Percentiles rank a stretch among this genome's conserved stretches.
These are phyloP conservation scores for Drosophila kuntzei DNA, from an alignment of 2,888 invertebrate genomes.

Conservation along the genomic window DNA sequence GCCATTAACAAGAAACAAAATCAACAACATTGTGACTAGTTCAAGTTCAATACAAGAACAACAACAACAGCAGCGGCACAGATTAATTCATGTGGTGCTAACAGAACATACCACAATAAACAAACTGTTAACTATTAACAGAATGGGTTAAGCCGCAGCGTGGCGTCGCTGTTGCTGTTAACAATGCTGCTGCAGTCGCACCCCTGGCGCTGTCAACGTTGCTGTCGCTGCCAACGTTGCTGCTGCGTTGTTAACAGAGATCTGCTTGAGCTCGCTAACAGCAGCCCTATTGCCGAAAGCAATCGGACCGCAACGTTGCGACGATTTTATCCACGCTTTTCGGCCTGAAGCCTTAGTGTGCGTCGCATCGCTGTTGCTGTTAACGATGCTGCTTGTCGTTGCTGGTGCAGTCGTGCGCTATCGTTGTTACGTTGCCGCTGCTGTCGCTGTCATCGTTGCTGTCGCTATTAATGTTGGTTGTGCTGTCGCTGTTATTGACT, in stretches of 20 bases:
- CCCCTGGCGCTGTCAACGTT: no score
- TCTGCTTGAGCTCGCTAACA: background rate
- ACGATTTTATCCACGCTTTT: no score
- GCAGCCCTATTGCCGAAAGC: background rate
- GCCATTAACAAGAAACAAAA: background rate
- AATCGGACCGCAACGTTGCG: background rate
- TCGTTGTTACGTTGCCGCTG: background rate
- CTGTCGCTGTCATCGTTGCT: background rate
- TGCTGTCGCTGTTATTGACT: background rate
- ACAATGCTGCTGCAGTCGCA: no score
- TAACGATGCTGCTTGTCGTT: background rate
- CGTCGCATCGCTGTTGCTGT: constrained; percentile 1
- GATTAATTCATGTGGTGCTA: background rate
- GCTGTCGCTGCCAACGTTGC: no score
- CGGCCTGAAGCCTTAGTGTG: no score
- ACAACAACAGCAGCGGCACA: background rate
- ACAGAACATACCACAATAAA: background rate
- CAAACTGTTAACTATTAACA: background rate
- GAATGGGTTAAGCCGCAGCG: no score
- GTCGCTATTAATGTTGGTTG: background rate
- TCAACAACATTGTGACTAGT: background rate
- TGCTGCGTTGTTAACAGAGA: no score
- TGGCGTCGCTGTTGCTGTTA: no score
- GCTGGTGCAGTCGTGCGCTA: background rate
- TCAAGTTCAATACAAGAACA: constrained; percentile 11